These are phyloP conservation scores for Pelodiscus sinensis DNA, from an alignment of 2,113 vertebrate genomes.

Conservation along the genomic window DNA sequence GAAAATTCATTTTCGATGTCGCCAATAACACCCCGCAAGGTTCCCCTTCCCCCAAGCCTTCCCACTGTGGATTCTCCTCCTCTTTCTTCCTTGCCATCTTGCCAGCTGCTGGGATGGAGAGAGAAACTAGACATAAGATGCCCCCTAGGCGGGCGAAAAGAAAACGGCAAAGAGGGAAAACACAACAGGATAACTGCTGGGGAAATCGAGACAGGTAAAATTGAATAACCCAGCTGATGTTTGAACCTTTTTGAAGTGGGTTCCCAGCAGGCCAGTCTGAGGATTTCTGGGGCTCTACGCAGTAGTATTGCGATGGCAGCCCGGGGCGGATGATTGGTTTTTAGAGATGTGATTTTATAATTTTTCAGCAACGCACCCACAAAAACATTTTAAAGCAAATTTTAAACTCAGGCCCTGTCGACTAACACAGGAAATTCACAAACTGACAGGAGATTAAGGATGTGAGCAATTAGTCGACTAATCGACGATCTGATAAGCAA, in stretches of 20 bases:
- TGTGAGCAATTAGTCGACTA: too few species aligned
- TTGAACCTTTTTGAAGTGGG: neutral
- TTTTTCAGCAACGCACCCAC: too few species aligned
- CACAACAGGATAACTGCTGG: neutral
- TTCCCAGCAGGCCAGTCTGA: neutral
- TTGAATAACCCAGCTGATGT: neutral
- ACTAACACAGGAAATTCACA: too few species aligned
- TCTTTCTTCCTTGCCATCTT: neutral
- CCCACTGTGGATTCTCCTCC: neutral
- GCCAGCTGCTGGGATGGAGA: neutral
- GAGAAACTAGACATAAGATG: neutral
- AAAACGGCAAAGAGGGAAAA: neutral
- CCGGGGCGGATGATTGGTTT: too few species aligned
- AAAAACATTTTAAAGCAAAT: too few species aligned
- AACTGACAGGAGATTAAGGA: too few species aligned
- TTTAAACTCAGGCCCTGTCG: too few species aligned
- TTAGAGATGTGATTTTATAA: too few species aligned
- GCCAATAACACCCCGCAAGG: accelerated
- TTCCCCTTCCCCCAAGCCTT: neutral
- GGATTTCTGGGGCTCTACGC: too few species aligned
- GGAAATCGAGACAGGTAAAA: neutral
- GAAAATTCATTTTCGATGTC: neutral
- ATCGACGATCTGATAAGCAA: too few species aligned
- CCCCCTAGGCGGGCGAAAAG: neutral
- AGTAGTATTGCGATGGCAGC: too few species aligned